Percentiles rank a stretch among this genome's conserved stretches.
phyloP scores from a whole-genome alignment of 2,888 invertebrate genomes.

The Campoletis raptor region DNA sequence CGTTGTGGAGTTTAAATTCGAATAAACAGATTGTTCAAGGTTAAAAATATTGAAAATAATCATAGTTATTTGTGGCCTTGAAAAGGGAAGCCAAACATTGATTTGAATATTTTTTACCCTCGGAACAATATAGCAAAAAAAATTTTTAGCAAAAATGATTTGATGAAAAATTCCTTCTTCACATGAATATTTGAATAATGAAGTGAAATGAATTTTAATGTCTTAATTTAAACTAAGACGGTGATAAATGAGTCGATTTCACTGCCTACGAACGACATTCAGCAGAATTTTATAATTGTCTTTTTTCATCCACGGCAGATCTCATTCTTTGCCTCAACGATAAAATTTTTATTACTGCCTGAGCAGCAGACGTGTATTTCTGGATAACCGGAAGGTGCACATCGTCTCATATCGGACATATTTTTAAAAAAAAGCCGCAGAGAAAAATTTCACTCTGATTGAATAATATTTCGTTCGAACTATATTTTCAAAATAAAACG shows the following conservation, averaged over 20 bases:
- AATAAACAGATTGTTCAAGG: too few species aligned
- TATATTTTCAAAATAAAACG: not conserved
- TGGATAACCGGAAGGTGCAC: not conserved
- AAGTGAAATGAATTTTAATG: not conserved
- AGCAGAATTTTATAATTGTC: not conserved
- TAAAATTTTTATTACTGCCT: constrained; percentile 3
- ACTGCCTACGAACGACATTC: not conserved
- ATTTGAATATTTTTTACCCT: not conserved
- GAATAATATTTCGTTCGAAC: not conserved
- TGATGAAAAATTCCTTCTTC: not conserved
- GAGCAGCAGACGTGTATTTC: not conserved
- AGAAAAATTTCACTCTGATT: not conserved
- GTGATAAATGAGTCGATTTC: not conserved
- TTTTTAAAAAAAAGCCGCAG: not conserved
- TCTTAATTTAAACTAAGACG: too few species aligned
- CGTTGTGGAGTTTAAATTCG: too few species aligned
- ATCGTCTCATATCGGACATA: not conserved
- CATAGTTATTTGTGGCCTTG: too few species aligned
- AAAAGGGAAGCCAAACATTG: not conserved
- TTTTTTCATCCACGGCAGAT: not conserved
- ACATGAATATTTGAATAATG: not conserved
- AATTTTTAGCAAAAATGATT: not conserved
- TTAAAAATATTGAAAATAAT: not conserved
- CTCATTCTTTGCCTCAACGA: not conserved
- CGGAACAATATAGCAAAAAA: too few species aligned